Evolutionary conservation across 2,888 invertebrate species (phyloP).

Genomic region (Caenorhabditis sp.): DNA sequence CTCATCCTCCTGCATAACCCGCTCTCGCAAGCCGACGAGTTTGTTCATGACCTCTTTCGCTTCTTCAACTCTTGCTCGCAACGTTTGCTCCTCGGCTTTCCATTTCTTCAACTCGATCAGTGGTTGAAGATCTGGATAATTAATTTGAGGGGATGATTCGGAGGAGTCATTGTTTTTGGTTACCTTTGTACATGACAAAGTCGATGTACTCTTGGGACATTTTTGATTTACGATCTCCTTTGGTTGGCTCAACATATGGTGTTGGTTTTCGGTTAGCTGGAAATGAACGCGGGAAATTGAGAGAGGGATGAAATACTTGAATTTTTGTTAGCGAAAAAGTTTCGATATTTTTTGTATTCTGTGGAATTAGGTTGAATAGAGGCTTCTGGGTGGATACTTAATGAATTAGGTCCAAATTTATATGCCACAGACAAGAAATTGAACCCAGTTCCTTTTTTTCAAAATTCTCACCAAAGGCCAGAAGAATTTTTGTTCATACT

Average conservation of each 20-base stretch:
- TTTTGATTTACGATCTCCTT: background rate
- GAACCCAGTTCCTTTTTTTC: too few relatives aligned
- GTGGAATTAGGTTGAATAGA: too few relatives aligned
- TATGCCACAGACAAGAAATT: too few relatives aligned
- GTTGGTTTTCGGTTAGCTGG: background rate
- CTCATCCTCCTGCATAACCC: background rate
- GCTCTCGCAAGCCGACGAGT: background rate
- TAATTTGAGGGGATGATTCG: too few relatives aligned
- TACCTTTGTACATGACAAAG: slow-evolving; percentile 8
- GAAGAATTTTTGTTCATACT: too few relatives aligned
- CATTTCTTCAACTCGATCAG: background rate
- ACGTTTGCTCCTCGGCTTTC: background rate
- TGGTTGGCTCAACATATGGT: background rate
- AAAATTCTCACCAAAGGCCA: too few relatives aligned
- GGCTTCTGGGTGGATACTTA: too few relatives aligned
- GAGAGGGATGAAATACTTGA: too few relatives aligned
- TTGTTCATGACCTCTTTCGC: background rate
- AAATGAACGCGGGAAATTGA: background rate
- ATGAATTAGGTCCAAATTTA: too few relatives aligned
- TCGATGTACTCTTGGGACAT: background rate
- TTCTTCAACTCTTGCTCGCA: background rate
- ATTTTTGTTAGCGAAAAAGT: too few relatives aligned
- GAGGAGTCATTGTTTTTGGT: too few relatives aligned
- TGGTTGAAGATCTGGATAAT: slow-evolving; percentile 1
- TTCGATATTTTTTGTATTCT: too few relatives aligned